phyloP scores from a whole-genome alignment of 2,797 vertebrate species.

The Sebastes jordani region DNA sequence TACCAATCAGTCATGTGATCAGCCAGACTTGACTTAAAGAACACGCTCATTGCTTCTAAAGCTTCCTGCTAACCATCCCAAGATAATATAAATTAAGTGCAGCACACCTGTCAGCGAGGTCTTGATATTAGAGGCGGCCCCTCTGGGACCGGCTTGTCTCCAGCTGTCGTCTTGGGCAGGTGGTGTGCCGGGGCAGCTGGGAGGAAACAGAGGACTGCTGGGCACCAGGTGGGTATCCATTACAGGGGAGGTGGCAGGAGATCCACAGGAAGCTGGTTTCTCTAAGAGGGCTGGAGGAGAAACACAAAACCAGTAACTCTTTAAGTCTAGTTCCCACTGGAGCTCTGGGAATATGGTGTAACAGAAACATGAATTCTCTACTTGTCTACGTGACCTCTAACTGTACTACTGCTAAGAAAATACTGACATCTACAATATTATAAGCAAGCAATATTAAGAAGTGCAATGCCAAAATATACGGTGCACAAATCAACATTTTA shows the following conservation, averaged over 20 bases:
- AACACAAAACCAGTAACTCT: background rate
- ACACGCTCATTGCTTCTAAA: background rate
- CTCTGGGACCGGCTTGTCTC: slow-evolving; percentile 61
- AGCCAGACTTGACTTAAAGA: background rate
- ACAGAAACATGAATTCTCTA: background rate
- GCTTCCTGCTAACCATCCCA: background rate
- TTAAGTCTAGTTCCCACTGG: background rate
- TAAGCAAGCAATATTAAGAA: background rate
- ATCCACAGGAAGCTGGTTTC: slow-evolving; percentile 64
- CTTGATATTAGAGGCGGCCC: slow-evolving; percentile 38
- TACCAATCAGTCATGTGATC: background rate
- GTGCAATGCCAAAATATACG: background rate
- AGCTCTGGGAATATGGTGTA: background rate
- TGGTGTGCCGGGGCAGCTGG: slow-evolving; percentile 77
- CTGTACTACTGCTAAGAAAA: background rate
- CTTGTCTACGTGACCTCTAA: background rate
- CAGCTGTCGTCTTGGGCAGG: slow-evolving; percentile 77
- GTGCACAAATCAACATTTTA: background rate
- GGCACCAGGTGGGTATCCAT: slow-evolving; percentile 79
- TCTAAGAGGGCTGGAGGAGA: slow-evolving; percentile 75
- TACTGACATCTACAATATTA: background rate
- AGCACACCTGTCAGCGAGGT: slow-evolving; percentile 61
- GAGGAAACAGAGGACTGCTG: slow-evolving; percentile 76
- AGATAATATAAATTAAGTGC: slow-evolving; percentile 5
- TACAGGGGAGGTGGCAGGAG: slow-evolving; percentile 64